Conservation (phyloP, 30 jellyfish, hydroid and myxozoan genomes). For the Nemopilema nomurai region DNA sequence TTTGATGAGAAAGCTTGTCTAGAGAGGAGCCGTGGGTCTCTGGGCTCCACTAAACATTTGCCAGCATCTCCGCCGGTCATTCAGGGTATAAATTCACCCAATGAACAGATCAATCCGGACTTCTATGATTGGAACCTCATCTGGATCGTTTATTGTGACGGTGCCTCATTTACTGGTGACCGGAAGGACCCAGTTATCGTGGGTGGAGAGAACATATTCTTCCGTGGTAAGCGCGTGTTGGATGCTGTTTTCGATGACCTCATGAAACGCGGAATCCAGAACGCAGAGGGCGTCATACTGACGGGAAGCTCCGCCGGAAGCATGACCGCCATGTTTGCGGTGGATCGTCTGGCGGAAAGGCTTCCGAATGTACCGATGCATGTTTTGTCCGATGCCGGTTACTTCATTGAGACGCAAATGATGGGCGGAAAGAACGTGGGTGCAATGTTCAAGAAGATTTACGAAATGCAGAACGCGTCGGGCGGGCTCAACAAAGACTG, state of each 20-base stretch:
- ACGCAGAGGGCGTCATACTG: slow-evolving; percentile 91
- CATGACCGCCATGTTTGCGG: slow-evolving; percentile 98
- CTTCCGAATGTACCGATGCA: slow-evolving; percentile 91
- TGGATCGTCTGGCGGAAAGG: slow-evolving; percentile 89
- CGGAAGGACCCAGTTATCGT: slow-evolving; percentile 84
- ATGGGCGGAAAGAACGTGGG: slow-evolving; percentile 97
- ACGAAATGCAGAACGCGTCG: slow-evolving; percentile 94
- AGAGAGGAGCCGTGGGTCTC: slow-evolving; percentile 95
- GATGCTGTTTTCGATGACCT: slow-evolving; percentile 87
- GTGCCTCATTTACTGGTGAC: slow-evolving; percentile 99
- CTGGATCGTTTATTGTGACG: slow-evolving; percentile 99
- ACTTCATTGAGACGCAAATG: slow-evolving; percentile 94
- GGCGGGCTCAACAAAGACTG: slow-evolving; percentile 91
- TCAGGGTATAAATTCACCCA: slow-evolving; percentile 97
- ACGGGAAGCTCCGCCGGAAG: slow-evolving; percentile 99
- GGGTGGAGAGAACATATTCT: slow-evolving; percentile 83
- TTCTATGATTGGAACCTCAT: slow-evolving; percentile 98
- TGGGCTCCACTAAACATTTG: slow-evolving; percentile 92
- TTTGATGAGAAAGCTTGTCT: slow-evolving; percentile 92
- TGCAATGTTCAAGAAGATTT: slow-evolving; percentile 72
- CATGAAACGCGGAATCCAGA: slow-evolving; percentile 73
- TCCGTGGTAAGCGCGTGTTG: slow-evolving; percentile 92
- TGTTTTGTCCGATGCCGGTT: slow-evolving; percentile 99
- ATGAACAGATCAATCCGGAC: slow-evolving; percentile 92
- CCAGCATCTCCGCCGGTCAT: slow-evolving; percentile 99